Base-by-base conservation (phyloP, 2,113 vertebrate genomes). In the Silurus asotus region DNA sequence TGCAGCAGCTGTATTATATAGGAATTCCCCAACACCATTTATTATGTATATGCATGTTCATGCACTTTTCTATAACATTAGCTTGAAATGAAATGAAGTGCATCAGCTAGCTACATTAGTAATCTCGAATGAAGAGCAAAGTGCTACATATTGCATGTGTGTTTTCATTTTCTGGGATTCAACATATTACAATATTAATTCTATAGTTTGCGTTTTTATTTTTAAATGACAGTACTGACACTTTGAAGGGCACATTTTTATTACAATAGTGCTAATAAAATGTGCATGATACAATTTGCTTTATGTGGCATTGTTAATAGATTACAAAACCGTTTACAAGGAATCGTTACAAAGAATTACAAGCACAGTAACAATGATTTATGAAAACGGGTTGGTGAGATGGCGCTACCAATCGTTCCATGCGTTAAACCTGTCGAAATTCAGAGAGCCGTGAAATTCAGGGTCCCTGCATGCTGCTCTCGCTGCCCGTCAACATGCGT, bases 361-460 rank as follows among this genome's bases (percentile, higher is more conserved):
- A 37, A 58, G 75, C n/a, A 78, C 7, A 56, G 56, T 79, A 59
- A 11, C 2, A 59, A 79, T 59, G 5, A 61, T 61, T 45, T 23
- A 45, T 45, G 17, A 61, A 79, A 80, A 45, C 7, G 2, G 28
- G 55, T 28, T 79, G 45, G 25, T 10, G 45, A 48, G 25, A 80
- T 20, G 3, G 56, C 13, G 53, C 14, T 8, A 78, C 20, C 90
- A 86, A 89, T 90, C 91, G 87, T 89, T 89, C 48, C 51, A 65
- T 83, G 90, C 74, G 62, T 92, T 89, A 91, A 83, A 77, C 84
- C 49, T n/a, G 53, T 28, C 84, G 83, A 9, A 80, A 86, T 81
- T 48, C 28, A 61, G 62, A 59, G 53, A 61, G 53, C 77, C 56
- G 15, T 14, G 59, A 82, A 74, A 37, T 37, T 37, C 37, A 37